These are phyloP conservation scores for Drosophila erecta DNA, from an alignment of 1,140 invertebrate genomes.

Conservation along the genomic window DNA sequence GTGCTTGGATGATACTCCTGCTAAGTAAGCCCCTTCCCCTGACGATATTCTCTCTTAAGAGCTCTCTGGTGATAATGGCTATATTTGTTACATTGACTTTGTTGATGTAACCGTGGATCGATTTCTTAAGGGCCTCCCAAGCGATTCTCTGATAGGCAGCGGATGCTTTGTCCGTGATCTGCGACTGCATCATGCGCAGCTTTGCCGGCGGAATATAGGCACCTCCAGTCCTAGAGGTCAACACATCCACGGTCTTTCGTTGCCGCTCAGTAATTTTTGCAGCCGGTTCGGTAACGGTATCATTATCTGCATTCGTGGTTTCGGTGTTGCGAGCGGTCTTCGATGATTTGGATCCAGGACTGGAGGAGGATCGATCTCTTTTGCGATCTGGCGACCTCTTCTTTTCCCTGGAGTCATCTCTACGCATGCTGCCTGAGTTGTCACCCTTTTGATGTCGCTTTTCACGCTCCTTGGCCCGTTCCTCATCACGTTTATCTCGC, in stretches of 20 bases:
- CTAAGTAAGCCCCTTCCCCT: constrained; percentile 96
- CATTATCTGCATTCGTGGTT: constrained; percentile 52
- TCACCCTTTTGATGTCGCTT: constrained; percentile 49
- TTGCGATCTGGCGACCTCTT: constrained; percentile 14
- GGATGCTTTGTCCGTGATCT: constrained; percentile 96
- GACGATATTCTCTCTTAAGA: constrained; percentile 98
- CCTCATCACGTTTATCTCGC: constrained; percentile 65
- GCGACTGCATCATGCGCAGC: constrained; percentile 96
- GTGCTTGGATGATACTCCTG: constrained; percentile 97
- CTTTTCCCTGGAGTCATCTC: constrained; percentile 22
- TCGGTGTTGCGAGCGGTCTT: constrained; percentile 6
- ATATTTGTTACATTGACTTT: constrained; percentile 99
- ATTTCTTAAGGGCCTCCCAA: constrained; percentile 99
- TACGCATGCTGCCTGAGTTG: constrained; percentile 14
- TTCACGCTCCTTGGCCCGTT: constrained; percentile 53
- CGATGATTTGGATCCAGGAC: not conserved
- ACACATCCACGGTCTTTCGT: constrained; percentile 87
- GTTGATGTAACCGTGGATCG: constrained; percentile 99
- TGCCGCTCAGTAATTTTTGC: constrained; percentile 80
- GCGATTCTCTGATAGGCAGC: constrained; percentile 97
- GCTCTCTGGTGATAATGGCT: constrained; percentile 94
- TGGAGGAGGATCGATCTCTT: constrained; percentile 20
- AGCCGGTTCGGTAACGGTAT: constrained; percentile 67
- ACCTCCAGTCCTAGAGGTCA: constrained; percentile 95
- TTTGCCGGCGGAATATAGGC: constrained; percentile 99